A percentile compares a stretch with the other conserved stretches of the same genome.
Evolutionary conservation across 2,888 invertebrate genomes (phyloP).

Genomic region (Ormyrus rosae): DNA sequence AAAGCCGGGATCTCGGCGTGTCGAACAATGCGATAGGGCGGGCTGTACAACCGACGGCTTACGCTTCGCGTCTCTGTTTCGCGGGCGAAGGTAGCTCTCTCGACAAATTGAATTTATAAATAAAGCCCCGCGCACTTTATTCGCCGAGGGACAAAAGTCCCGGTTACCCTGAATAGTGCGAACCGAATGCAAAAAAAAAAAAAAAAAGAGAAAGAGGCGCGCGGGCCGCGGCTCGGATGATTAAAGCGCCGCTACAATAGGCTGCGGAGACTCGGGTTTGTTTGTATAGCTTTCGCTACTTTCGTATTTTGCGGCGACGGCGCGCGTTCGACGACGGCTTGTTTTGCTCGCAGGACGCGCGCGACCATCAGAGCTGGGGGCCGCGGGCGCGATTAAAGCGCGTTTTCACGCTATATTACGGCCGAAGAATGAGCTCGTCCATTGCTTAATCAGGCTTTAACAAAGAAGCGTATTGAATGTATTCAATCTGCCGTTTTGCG

Average conservation of each 20-base stretch:
- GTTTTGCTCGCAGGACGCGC: not conserved
- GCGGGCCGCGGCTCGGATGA: slow-evolving; percentile 28
- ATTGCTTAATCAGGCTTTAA: slow-evolving; percentile 40
- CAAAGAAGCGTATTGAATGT: too few species aligned
- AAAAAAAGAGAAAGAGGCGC: slow-evolving; percentile 4
- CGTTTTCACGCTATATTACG: slow-evolving; percentile 37
- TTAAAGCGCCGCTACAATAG: slow-evolving; percentile 38
- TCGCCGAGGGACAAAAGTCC: slow-evolving; percentile 19
- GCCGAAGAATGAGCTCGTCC: not conserved
- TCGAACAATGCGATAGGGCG: not conserved
- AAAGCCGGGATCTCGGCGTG: slow-evolving; percentile 7
- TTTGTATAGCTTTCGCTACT: slow-evolving; percentile 4
- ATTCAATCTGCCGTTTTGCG: too few species aligned
- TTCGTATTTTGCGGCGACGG: slow-evolving; percentile 1
- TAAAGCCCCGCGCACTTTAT: slow-evolving; percentile 58
- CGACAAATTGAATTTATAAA: slow-evolving; percentile 66
- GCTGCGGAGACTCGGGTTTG: not conserved
- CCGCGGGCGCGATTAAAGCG: slow-evolving; percentile 18
- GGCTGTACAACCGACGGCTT: not conserved
- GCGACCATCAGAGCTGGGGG: not conserved
- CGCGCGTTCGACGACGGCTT: not conserved
- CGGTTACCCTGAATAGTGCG: not conserved
- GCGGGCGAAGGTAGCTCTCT: slow-evolving; percentile 29
- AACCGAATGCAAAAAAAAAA: not conserved
- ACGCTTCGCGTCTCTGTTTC: not conserved